Evolutionary conservation across 2,113 vertebrate species (phyloP).

Genomic region (Eidolon helvum): DNA sequence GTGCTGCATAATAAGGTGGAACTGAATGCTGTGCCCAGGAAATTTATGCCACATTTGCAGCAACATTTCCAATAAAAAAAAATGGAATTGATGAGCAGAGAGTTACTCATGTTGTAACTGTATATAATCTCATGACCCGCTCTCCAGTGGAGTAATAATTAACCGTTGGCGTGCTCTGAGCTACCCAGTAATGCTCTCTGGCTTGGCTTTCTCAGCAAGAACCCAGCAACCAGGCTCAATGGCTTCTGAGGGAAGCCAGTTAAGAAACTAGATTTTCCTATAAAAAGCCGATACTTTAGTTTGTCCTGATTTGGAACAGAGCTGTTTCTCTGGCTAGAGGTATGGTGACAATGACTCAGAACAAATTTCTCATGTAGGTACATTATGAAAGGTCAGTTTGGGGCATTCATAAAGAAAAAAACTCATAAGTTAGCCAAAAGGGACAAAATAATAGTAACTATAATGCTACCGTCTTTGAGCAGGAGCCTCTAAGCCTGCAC

Average conservation of each 20-base stretch:
- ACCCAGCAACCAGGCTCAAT: slow-evolving; percentile 51
- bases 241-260: slow-evolving; percentile 65
- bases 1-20: slow-evolving; percentile 63
- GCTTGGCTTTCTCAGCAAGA: slow-evolving; percentile 67
- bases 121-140: slow-evolving; percentile 73
- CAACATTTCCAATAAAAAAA: slow-evolving; percentile 46
- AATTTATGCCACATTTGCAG: slow-evolving; percentile 45
- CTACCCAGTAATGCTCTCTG: slow-evolving; percentile 62
- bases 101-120: slow-evolving; percentile 77
- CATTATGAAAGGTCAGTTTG: slow-evolving; percentile 59
- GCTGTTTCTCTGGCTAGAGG: slow-evolving; percentile 71
- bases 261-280: slow-evolving; percentile 74
- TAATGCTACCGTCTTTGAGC: not conserved
- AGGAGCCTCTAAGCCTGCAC: not conserved
- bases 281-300: slow-evolving; percentile 55
- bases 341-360: slow-evolving; percentile 66
- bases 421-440: slow-evolving; percentile 5
- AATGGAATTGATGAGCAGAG: slow-evolving; percentile 68
- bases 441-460: not conserved
- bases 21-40: slow-evolving; percentile 46
- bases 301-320: slow-evolving; percentile 74
- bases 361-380: slow-evolving; percentile 70
- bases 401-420: slow-evolving; percentile 29
- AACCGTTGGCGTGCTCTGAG: slow-evolving; percentile 60
- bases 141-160: slow-evolving; percentile 78